These are phyloP conservation scores for Sebastes vulpes DNA, from an alignment of 2,797 vertebrate species.

Conservation along the genomic window DNA sequence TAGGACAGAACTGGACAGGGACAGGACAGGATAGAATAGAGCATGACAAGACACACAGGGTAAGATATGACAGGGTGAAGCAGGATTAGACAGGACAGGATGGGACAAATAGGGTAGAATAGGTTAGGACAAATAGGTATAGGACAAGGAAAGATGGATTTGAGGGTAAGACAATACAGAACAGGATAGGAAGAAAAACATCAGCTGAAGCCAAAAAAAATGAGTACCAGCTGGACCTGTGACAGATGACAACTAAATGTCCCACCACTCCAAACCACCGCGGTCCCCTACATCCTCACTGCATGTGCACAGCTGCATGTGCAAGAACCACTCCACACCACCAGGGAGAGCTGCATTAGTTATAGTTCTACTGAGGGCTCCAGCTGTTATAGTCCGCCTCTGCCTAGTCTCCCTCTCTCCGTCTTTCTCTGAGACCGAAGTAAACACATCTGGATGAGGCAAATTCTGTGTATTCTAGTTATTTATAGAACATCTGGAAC, in stretches of 20 bases:
- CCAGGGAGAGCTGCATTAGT: slow-evolving; percentile 63
- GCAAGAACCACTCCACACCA: slow-evolving; percentile 49
- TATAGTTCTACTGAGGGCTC: slow-evolving; percentile 8
- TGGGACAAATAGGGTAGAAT: not conserved
- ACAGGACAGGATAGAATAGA: not conserved
- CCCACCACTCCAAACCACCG: slow-evolving; percentile 8
- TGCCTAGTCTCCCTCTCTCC: not conserved
- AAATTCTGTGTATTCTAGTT: slow-evolving; percentile 49
- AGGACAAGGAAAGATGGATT: not conserved
- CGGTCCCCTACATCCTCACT: not conserved
- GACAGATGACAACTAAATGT: slow-evolving; percentile 18
- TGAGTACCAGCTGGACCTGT: slow-evolving; percentile 11
- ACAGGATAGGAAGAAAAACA: not conserved
- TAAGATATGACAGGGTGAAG: not conserved
- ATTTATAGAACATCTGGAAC: slow-evolving; percentile 67
- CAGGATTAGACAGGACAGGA: not conserved
- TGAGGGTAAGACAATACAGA: not conserved
- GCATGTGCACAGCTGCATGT: slow-evolving; percentile 46
- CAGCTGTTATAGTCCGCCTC: slow-evolving; percentile 50
- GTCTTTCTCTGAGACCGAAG: slow-evolving; percentile 7
- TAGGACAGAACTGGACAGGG: not conserved
- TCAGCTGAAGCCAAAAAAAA: slow-evolving; percentile 1
- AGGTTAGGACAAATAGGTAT: not conserved
- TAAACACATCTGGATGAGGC: slow-evolving; percentile 62
- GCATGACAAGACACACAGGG: not conserved